These are phyloP conservation scores for Heliconius erato DNA, from an alignment of 2,888 invertebrate genomes.

Conservation along the genomic window DNA sequence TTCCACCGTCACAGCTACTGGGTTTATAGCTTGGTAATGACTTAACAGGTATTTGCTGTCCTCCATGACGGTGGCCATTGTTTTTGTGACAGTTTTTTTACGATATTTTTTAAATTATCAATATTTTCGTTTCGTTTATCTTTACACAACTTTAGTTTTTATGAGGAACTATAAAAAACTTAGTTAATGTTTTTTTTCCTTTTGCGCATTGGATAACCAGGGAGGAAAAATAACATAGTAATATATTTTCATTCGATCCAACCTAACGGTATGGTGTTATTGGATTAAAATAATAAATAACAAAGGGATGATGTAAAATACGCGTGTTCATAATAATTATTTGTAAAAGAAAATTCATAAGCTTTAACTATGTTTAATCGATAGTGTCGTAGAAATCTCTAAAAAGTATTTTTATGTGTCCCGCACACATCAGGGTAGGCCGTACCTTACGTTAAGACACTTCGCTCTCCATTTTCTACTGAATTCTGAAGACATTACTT, in stretches of 20 bases:
- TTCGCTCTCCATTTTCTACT: neutral
- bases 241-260: too few species aligned
- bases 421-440: neutral
- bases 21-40: constrained; percentile 34
- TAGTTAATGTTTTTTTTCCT: neutral
- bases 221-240: too few species aligned
- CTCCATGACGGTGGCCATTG: constrained; percentile 20
- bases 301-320: too few species aligned
- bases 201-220: neutral
- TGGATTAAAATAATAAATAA: too few species aligned
- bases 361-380: too few species aligned
- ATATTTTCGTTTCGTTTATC: constrained; percentile 1
- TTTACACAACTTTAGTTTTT: neutral
- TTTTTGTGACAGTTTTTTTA: constrained; percentile 2
- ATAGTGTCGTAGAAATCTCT: too few species aligned
- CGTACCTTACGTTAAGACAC: neutral
- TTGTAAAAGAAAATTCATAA: too few species aligned
- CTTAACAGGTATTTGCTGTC: constrained; percentile 24
- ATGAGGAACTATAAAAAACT: too few species aligned
- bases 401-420: neutral
- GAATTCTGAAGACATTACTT: neutral
- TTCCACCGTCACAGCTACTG: constrained; percentile 27
- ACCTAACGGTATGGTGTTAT: too few species aligned
- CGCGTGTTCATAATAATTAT: too few species aligned
- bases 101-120: neutral